Percentiles rank a stretch among this genome's conserved stretches.
phyloP scores from a whole-genome alignment of 1,140 invertebrate species.

The Hyles vespertilio region DNA sequence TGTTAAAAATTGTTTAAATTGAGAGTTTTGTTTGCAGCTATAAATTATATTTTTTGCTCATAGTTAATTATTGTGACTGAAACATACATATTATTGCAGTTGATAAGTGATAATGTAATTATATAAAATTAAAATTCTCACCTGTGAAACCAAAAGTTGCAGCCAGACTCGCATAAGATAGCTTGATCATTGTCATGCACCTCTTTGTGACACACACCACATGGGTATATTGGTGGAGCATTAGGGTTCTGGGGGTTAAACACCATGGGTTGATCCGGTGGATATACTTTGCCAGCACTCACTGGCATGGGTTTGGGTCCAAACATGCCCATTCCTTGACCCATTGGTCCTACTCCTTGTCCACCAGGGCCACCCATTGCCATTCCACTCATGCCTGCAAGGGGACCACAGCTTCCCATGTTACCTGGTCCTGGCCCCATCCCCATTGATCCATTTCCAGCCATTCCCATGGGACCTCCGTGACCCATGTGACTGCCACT shows the following conservation, averaged over 20 bases:
- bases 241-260: conserved; percentile 99
- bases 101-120: too few species aligned
- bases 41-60: too few species aligned
- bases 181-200: conserved; percentile 99
- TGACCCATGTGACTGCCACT: conserved; percentile 66
- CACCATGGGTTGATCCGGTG: conserved; percentile 96
- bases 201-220: conserved; percentile 98
- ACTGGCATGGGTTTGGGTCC: conserved; percentile 88
- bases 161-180: conserved; percentile 98
- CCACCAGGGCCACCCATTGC: conserved; percentile 78
- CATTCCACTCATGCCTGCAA: conserved; percentile 79
- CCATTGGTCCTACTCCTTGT: conserved; percentile 78
- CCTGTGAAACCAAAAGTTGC: conserved; percentile 99
- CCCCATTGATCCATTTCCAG: conserved; percentile 69
- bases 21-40: too few species aligned
- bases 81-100: too few species aligned
- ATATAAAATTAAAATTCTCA: conserved; percentile 55
- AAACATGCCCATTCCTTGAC: conserved; percentile 80
- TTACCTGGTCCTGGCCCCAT: conserved; percentile 77
- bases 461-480: conserved; percentile 75
- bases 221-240: conserved; percentile 97
- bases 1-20: too few species aligned
- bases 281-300: conserved; percentile 94
- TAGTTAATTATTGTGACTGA: too few species aligned
- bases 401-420: conserved; percentile 77